phyloP scores from a whole-genome alignment of 2,797 vertebrate genomes.

The Zenarchopterus dispar region DNA sequence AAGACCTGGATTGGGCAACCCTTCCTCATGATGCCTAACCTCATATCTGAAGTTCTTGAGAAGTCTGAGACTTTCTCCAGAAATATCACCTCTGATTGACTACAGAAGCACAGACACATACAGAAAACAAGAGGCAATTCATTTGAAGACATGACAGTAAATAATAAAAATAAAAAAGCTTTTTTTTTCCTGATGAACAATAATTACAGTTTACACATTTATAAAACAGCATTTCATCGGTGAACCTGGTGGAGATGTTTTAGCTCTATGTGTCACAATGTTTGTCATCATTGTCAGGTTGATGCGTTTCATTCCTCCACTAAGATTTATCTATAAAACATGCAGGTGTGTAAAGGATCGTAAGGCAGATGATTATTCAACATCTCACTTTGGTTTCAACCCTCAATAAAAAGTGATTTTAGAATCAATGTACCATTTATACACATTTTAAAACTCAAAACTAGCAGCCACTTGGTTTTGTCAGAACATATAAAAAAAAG shows the following conservation, averaged over 20 bases:
- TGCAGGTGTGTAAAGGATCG: constrained; percentile 47
- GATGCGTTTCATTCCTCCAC: not conserved
- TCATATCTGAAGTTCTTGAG: no score
- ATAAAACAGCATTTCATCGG: constrained; percentile 48
- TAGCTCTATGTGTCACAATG: not conserved
- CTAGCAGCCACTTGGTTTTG: constrained; percentile 29
- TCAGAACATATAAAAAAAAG: constrained; percentile 20
- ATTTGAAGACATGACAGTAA: constrained; percentile 37
- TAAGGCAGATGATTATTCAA: constrained; percentile 58
- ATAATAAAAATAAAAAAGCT: constrained; percentile 53
- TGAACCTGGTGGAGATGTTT: not conserved
- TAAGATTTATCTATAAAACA: constrained; percentile 39
- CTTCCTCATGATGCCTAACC: no score
- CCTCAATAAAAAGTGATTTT: constrained; percentile 17
- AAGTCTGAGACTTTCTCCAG: no score
- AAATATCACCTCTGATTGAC: no score
- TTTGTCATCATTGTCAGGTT: not conserved
- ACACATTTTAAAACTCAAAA: constrained; percentile 5
- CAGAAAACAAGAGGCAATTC: constrained; percentile 32
- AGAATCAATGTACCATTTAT: constrained; percentile 21
- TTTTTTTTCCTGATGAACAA: constrained; percentile 35
- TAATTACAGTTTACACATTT: constrained; percentile 51
- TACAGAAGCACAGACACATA: not conserved
- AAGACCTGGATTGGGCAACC: no score
- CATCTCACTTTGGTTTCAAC: constrained; percentile 68